phyloP scores from a whole-genome alignment of 2,797 vertebrate genomes.

The Sciurus carolinensis region DNA sequence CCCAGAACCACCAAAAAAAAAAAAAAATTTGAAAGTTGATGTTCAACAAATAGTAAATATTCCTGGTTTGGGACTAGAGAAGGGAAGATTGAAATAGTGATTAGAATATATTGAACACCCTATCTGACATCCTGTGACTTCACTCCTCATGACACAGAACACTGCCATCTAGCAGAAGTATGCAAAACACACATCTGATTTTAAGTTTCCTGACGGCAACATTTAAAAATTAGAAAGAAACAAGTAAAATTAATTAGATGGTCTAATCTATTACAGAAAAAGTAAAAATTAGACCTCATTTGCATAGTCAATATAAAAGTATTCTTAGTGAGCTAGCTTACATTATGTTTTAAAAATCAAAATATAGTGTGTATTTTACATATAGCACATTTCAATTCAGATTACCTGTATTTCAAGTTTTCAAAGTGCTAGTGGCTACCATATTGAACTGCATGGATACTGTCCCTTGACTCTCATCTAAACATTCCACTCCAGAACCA shows the following conservation, averaged over 20 bases:
- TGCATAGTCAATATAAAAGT: slow-evolving; percentile 8
- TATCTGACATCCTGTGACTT: not conserved
- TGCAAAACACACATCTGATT: not conserved
- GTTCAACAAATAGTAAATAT: not conserved
- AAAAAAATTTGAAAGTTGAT: not conserved
- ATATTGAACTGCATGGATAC: not conserved
- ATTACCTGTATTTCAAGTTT: not conserved
- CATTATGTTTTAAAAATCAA: not conserved
- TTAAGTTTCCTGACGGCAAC: not conserved
- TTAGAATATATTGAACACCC: not conserved
- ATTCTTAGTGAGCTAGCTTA: not conserved
- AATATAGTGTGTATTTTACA: not conserved
- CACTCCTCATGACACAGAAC: not conserved
- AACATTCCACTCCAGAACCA: not conserved
- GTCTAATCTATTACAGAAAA: not conserved
- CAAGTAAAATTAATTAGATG: not conserved
- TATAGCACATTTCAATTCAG: not conserved
- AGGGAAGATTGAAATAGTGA: not conserved
- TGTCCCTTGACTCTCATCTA: not conserved
- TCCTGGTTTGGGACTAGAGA: not conserved
- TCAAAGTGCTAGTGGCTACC: not conserved
- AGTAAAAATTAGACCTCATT: not conserved
- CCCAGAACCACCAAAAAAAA: too few relatives aligned
- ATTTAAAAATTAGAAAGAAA: not conserved
- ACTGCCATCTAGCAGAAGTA: not conserved